Conservation (phyloP, 2,888 invertebrate species). For the Cryptophagus acutangulus region DNA sequence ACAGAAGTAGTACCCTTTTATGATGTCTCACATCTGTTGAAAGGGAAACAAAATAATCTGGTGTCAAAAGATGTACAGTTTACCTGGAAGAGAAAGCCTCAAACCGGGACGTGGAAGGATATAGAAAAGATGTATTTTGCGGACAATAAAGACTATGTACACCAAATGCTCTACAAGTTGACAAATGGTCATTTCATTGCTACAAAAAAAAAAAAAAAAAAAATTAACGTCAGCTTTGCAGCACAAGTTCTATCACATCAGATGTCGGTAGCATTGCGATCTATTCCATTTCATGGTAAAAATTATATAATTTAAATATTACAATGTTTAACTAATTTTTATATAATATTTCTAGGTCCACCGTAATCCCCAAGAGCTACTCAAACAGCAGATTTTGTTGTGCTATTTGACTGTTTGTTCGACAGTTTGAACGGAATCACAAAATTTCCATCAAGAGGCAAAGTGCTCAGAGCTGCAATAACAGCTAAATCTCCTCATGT, state of each 20-base stretch:
- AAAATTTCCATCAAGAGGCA: too few relatives aligned
- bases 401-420: conserved; percentile 4
- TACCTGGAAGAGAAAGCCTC: background rate
- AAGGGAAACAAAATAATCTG: conserved; percentile 8
- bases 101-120: conserved; percentile 4
- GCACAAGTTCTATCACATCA: conserved; percentile 9
- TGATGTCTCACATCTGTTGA: background rate
- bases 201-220: background rate
- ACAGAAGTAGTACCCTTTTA: conserved; percentile 5
- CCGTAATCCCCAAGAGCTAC: conserved; percentile 1
- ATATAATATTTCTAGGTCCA: too few relatives aligned
- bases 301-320: too few relatives aligned
- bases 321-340: too few relatives aligned
- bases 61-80: conserved; percentile 4
- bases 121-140: conserved; percentile 3
- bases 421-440: conserved; percentile 8
- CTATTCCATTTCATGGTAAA: conserved; percentile 4
- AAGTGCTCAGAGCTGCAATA: too few relatives aligned
- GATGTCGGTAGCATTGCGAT: conserved; percentile 2
- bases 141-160: conserved; percentile 1
- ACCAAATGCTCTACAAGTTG: too few relatives aligned
- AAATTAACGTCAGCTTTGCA: conserved; percentile 9
- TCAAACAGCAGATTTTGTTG: conserved; percentile 8
- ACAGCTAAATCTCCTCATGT: too few relatives aligned
- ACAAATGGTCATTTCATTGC: background rate